Evolutionary conservation across 2,113 vertebrate genomes (phyloP), one percentile per base, ranked within the genome.

Genomic region (Equus quagga): DNA sequence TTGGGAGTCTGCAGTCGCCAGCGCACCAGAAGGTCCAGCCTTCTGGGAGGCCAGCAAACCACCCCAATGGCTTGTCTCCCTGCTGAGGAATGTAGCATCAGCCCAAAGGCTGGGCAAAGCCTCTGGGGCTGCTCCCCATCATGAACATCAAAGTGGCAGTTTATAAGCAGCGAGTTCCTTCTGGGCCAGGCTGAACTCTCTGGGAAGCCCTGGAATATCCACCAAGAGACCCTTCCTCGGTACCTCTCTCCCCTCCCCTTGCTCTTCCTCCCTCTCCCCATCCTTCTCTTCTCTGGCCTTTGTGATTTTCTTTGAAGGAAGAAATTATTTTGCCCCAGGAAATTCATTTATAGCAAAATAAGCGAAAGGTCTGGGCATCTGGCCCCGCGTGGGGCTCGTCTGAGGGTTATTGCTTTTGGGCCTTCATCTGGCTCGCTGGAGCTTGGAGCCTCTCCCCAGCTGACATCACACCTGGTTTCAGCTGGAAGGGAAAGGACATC

Each of bases 331-430:
- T 90, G 95, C 98, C 97, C 98, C 97, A 99, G 99, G 99, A 99
- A 98, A 98, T 98, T 99, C 98, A 98, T 99, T 99, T 99, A 98
- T 98, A 98, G 99, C 97, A 96, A 97, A 99, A 4, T 78, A 94
- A 97, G 17, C 97, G 96, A 98, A 97, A 96, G 98, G 98, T 98
- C 83, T 91, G 98, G 97, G 83, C 58, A 98, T 98, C 98, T 88
- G 91, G 98, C 98, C 98, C 98, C 99, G 99, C 98, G 98, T 99
- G 99, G 99, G 99, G 89, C 98, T 99, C 98, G 91, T 99, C 99
- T 97, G 98, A 64, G 17, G 89, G 97, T 98, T 98, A 99, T 99
- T 99, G 98, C 98, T 99, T 99, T 98, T 98, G 93, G 98, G 98
- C 97, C 98, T 98, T 98, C 65, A 0, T 98, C 96, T 98, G 98